Base-by-base conservation (phyloP, 2,888 invertebrate genomes). In the Diadromus collaris region DNA sequence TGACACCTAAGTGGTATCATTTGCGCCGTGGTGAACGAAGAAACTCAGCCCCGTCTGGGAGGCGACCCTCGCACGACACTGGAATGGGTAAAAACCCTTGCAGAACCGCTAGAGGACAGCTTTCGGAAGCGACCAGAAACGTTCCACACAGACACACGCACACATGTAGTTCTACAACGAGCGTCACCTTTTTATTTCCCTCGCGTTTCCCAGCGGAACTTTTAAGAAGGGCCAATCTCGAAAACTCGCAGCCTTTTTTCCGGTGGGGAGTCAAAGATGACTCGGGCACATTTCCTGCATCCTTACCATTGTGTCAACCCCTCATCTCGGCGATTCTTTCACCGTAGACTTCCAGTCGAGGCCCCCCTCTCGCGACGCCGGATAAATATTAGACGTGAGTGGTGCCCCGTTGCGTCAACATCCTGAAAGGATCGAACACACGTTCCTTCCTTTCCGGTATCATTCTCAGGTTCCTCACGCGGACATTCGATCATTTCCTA, bases 301-400 rank as follows among this genome's bases (percentile, higher is more conserved):
- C 27, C 44, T 64, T 46, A 73, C 63, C 65, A 73, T 69, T 79
- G 65, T 68, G 70, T 64, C 61, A 29, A 63, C 67, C 71, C 80
- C 65, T 65, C 54, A 29, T 75, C 63, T 61, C 29, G 34, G 5
- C 46, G 34, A 65, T 51, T 67, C 48, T 38, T 76, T 68, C 58
- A 16, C 60, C 27, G 51, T 32, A 41, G 24, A 56, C 56, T 32
- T 19, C n/a, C 16, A 34, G 29, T 56, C 2, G 24, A 21, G 32
- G 13, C 60, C 54, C 29, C 29, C 34, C 70, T 32, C 54, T 16
- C 58, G 56, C 48, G 67, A 74, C 13, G 70, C 44, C 71, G 76
- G 77, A 84, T 86, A 88, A 88, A 88, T 86, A 88, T 88, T 86
- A 83, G 85, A 87, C 83, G 71, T 81, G 61, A 75, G 77, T 83